A percentile compares a stretch with the other conserved stretches of the same genome.
phyloP scores from a whole-genome alignment of 2,888 invertebrate genomes.

The Philonicus albiceps region DNA sequence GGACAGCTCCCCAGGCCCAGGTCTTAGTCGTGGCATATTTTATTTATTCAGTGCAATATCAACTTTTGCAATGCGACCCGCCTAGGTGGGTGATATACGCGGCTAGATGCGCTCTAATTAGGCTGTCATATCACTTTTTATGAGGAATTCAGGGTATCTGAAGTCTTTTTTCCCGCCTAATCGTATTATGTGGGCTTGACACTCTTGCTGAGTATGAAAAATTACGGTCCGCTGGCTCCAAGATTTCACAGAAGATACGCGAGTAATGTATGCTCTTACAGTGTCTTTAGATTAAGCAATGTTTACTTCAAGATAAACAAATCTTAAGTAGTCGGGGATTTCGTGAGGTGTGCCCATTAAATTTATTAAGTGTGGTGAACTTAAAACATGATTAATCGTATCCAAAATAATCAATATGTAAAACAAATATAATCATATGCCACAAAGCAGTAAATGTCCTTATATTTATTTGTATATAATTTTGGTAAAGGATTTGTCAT shows the following conservation, averaged over 20 bases:
- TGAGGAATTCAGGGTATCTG: conserved; percentile 17
- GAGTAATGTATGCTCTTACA: background rate
- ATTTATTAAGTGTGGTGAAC: background rate
- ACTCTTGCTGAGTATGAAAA: background rate
- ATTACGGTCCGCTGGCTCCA: background rate
- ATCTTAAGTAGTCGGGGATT: background rate
- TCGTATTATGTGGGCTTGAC: background rate
- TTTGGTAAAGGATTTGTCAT: too few species aligned
- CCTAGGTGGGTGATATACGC: conserved; percentile 3
- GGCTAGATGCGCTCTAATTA: conserved; percentile 39
- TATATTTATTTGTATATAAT: too few species aligned
- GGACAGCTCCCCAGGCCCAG: background rate
- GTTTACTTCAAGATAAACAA: background rate
- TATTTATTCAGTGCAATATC: conserved; percentile 21
- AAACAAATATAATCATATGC: background rate
- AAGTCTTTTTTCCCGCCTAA: background rate
- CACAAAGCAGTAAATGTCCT: too few species aligned
- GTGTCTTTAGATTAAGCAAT: background rate
- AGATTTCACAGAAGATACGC: background rate
- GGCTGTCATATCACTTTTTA: conserved; percentile 33
- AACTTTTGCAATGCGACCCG: conserved; percentile 3
- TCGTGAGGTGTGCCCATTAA: background rate
- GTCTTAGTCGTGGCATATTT: background rate
- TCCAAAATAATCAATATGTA: background rate
- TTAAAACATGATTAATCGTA: background rate